phyloP scores from a whole-genome alignment of 2,888 invertebrate species.

The Octonoba sinensis region DNA sequence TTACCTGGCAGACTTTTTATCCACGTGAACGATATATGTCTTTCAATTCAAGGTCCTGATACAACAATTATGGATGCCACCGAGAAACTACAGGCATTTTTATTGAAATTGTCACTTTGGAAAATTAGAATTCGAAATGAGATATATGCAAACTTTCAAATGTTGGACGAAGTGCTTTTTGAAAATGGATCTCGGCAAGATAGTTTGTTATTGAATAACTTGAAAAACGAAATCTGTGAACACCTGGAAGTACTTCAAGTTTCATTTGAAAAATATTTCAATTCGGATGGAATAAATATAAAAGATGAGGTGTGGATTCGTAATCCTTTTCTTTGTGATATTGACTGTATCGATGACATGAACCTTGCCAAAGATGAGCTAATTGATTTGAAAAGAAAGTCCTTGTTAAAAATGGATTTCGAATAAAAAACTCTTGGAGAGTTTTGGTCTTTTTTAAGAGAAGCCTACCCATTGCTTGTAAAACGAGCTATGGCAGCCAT shows the following conservation, averaged over 20 bases:
- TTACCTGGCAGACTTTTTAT: constrained; percentile 24
- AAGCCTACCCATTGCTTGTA: constrained; percentile 43
- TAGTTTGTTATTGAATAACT: too few relatives aligned
- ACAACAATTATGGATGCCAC: constrained; percentile 40
- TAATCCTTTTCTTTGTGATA: too few relatives aligned
- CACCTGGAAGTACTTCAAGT: too few relatives aligned
- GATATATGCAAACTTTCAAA: constrained; percentile 42
- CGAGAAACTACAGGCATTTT: constrained; percentile 45
- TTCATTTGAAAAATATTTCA: too few relatives aligned
- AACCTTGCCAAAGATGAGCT: constrained; percentile 48
- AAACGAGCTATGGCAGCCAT: constrained; percentile 41
- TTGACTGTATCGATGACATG: constrained; percentile 44
- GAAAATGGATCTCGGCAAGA: constrained; percentile 40
- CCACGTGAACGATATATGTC: constrained; percentile 29
- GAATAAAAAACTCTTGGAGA: too few relatives aligned
- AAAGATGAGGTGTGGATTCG: too few relatives aligned
- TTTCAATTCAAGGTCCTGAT: constrained; percentile 40
- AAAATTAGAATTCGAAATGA: constrained; percentile 42
- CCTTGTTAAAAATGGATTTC: constrained; percentile 44
- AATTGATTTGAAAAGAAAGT: constrained; percentile 50
- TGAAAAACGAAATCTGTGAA: too few relatives aligned
- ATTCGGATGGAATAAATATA: too few relatives aligned
- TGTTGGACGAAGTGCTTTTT: constrained; percentile 47
- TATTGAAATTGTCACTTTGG: constrained; percentile 45
- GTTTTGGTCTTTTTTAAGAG: too few relatives aligned